These are phyloP conservation scores for Aphyosemion australe DNA, from an alignment of 2,113 vertebrate genomes.

Conservation along the genomic window DNA sequence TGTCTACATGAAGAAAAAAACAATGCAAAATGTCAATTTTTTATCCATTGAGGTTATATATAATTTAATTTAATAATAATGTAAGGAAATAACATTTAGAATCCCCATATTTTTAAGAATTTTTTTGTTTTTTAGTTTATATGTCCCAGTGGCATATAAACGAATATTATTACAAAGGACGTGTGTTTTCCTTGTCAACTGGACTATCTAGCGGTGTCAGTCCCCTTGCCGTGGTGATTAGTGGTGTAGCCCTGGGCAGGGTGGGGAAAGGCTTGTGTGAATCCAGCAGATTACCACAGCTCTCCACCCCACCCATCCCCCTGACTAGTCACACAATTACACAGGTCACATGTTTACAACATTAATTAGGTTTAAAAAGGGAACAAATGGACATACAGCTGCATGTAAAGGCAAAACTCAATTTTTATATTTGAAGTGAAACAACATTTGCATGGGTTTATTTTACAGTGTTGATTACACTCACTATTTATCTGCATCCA, in stretches of 20 bases:
- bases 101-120: too few relatives aligned
- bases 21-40: too few relatives aligned
- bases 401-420: background rate
- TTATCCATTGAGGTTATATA: too few relatives aligned
- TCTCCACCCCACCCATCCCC: slow-evolving; percentile 71
- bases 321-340: slow-evolving; percentile 11
- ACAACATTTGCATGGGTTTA: background rate
- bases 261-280: slow-evolving; percentile 76
- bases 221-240: slow-evolving; percentile 67
- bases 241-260: slow-evolving; percentile 66
- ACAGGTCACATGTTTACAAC: slow-evolving; percentile 1
- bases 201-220: slow-evolving; percentile 68
- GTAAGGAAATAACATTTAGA: too few relatives aligned
- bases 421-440: background rate
- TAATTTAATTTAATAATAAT: too few relatives aligned
- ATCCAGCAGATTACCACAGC: slow-evolving; percentile 76
- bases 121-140: too few relatives aligned
- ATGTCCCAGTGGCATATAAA: background rate
- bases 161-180: slow-evolving; percentile 30
- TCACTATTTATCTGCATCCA: slow-evolving; percentile 23
- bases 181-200: slow-evolving; percentile 22
- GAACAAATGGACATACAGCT: too few relatives aligned
- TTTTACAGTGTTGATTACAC: slow-evolving; percentile 13
- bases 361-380: background rate
- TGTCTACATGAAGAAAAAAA: too few relatives aligned